Conservation (phyloP, 2,113 vertebrate genomes). For the Syngnathus scovelli region DNA sequence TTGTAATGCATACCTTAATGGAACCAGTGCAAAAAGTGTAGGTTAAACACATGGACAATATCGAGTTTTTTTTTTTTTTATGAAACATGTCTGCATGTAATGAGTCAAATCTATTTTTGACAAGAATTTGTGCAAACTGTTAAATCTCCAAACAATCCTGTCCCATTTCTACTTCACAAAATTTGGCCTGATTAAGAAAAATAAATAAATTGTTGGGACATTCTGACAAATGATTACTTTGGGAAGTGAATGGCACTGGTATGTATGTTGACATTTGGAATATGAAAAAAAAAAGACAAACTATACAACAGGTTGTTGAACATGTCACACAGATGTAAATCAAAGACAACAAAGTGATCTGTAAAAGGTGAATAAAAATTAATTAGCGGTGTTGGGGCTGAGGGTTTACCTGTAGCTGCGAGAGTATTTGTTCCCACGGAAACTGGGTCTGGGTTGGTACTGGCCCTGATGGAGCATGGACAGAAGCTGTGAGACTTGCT, state of each 20-base stretch:
- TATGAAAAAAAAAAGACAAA: slow-evolving; percentile 8
- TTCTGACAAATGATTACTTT: slow-evolving; percentile 44
- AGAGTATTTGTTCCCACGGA: slow-evolving; percentile 98
- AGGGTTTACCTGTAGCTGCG: slow-evolving; percentile 90
- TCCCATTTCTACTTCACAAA: slow-evolving; percentile 36
- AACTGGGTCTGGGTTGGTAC: slow-evolving; percentile 98
- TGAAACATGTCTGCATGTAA: slow-evolving; percentile 17
- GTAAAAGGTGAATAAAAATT: slow-evolving; percentile 42
- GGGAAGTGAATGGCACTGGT: slow-evolving; percentile 45
- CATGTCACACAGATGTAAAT: slow-evolving; percentile 20
- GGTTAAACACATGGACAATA: slow-evolving; percentile 1
- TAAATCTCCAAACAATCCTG: slow-evolving; percentile 24
- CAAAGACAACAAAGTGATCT: slow-evolving; percentile 53
- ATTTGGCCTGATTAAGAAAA: slow-evolving; percentile 48
- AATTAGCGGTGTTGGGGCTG: slow-evolving; percentile 8
- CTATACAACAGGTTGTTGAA: slow-evolving; percentile 47
- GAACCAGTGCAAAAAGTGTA: slow-evolving; percentile 5
- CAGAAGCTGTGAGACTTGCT: slow-evolving; percentile 99
- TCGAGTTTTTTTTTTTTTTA: slow-evolving; percentile 12
- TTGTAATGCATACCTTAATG: slow-evolving; percentile 87
- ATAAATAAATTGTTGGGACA: slow-evolving; percentile 26
- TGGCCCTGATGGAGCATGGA: slow-evolving; percentile 99
- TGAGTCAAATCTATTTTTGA: slow-evolving; percentile 17
- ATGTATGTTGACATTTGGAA: slow-evolving; percentile 24
- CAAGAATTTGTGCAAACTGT: slow-evolving; percentile 29